Evolutionary conservation across 2,113 vertebrate genomes (phyloP).

Genomic region (Xenopus borealis): DNA sequence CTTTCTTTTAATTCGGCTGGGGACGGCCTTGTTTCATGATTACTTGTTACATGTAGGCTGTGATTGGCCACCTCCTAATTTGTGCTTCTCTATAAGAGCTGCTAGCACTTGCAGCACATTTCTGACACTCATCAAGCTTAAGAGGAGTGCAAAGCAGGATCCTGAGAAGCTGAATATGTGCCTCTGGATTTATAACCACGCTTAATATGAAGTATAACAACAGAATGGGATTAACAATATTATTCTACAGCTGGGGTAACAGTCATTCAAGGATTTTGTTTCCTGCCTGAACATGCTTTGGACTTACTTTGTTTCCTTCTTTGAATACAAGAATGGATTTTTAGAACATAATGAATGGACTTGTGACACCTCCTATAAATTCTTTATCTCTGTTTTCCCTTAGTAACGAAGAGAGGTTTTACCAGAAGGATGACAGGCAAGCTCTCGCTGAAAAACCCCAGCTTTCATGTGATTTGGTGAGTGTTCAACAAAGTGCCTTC

Average conservation of each 20-base stretch:
- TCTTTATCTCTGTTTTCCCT: slow-evolving; percentile 15
- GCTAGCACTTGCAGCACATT: slow-evolving; percentile 45
- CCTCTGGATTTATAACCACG: slow-evolving; percentile 52
- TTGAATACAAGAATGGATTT: slow-evolving; percentile 22
- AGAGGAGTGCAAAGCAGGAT: slow-evolving; percentile 61
- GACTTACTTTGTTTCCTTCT: slow-evolving; percentile 48
- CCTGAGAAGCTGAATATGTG: slow-evolving; percentile 65
- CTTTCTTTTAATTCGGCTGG: slow-evolving; percentile 74
- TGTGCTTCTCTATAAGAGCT: slow-evolving; percentile 80
- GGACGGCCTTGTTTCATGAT: slow-evolving; percentile 76
- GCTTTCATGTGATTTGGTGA: neutral
- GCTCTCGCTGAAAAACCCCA: neutral
- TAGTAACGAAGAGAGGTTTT: slow-evolving; percentile 9
- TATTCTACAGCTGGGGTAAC: slow-evolving; percentile 58
- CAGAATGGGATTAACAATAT: slow-evolving; percentile 56
- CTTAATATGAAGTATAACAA: slow-evolving; percentile 49
- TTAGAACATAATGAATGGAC: slow-evolving; percentile 14
- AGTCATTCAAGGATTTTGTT: slow-evolving; percentile 78
- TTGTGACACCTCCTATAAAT: slow-evolving; percentile 13
- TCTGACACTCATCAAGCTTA: slow-evolving; percentile 38
- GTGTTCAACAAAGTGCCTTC: neutral
- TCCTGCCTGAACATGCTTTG: slow-evolving; percentile 65
- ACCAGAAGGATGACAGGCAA: neutral
- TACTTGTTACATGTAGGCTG: slow-evolving; percentile 59
- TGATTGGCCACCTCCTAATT: slow-evolving; percentile 72